Conservation (phyloP, 2,888 invertebrate species). For the Phasia obesa region DNA sequence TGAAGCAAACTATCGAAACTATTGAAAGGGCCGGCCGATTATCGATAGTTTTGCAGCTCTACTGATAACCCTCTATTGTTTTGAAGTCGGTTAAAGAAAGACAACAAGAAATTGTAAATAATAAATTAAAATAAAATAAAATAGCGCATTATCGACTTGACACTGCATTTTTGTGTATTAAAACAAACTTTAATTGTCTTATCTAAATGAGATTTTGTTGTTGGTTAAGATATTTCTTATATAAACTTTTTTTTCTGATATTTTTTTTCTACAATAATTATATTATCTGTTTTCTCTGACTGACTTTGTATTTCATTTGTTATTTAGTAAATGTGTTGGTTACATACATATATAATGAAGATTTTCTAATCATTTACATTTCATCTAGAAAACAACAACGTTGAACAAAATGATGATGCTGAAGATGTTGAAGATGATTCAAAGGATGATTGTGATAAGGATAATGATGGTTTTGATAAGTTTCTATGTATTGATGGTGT, state of each 20-base stretch:
- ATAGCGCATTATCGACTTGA: too few relatives aligned
- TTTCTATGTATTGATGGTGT: slow-evolving; percentile 9
- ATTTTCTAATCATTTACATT: slow-evolving; percentile 57
- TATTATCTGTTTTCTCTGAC: slow-evolving; percentile 6
- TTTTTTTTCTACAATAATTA: slow-evolving; percentile 32
- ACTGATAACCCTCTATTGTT: too few relatives aligned
- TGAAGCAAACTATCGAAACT: too few relatives aligned
- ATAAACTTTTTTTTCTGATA: slow-evolving; percentile 3
- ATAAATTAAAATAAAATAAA: too few relatives aligned
- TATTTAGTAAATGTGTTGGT: slow-evolving; percentile 30
- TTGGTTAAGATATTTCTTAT: too few relatives aligned
- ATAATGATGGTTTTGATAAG: neutral
- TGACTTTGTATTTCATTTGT: slow-evolving; percentile 38
- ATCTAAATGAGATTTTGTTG: too few relatives aligned
- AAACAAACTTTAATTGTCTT: too few relatives aligned
- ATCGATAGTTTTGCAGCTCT: too few relatives aligned
- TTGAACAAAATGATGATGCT: slow-evolving; percentile 18
- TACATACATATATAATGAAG: slow-evolving; percentile 32
- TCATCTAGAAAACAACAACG: slow-evolving; percentile 63
- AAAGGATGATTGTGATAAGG: neutral
- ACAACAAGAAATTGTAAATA: too few relatives aligned
- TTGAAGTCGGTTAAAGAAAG: too few relatives aligned
- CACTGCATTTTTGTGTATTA: too few relatives aligned
- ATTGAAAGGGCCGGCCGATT: too few relatives aligned
- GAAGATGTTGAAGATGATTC: neutral